A percentile compares a stretch with the other conserved stretches of the same genome.
These are phyloP conservation scores for Ariolimax columbianus DNA, from an alignment of 2,888 invertebrate genomes.

Conservation along the genomic window DNA sequence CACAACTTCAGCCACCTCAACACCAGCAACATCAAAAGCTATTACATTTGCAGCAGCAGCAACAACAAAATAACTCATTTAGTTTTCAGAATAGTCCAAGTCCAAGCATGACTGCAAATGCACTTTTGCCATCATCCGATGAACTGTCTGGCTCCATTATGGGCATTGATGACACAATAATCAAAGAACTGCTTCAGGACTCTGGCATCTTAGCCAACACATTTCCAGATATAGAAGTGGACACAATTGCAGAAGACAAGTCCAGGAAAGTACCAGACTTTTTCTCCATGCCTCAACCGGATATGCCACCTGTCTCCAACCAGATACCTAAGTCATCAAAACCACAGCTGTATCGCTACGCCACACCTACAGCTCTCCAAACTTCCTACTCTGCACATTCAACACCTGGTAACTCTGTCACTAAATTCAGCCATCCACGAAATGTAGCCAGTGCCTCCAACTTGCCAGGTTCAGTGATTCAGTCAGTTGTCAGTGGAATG, in stretches of 20 bases:
- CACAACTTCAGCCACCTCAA: neutral
- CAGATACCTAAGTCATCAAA: slow-evolving; percentile 4
- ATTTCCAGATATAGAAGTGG: slow-evolving; percentile 50
- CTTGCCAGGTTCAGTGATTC: neutral
- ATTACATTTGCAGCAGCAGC: neutral
- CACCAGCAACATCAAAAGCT: neutral
- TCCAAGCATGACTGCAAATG: neutral
- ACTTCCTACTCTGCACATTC: neutral
- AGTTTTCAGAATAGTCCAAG: neutral
- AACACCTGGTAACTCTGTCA: neutral
- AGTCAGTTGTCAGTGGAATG: neutral
- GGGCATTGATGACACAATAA: slow-evolving; percentile 50
- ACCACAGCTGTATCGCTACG: neutral
- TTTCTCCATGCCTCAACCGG: slow-evolving; percentile 5
- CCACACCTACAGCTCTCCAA: neutral
- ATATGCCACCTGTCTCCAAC: neutral
- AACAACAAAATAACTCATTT: neutral
- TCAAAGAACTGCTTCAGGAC: slow-evolving; percentile 48
- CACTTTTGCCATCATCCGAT: slow-evolving; percentile 41
- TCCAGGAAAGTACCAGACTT: slow-evolving; percentile 20
- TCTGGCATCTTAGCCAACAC: slow-evolving; percentile 49
- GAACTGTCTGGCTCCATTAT: slow-evolving; percentile 49
- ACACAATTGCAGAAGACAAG: slow-evolving; percentile 34
- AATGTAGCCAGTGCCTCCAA: slow-evolving; percentile 10
- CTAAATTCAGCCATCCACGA: neutral